These are phyloP conservation scores for Aspiorhynchus laticeps DNA, from an alignment of 2,113 vertebrate species.

Conservation along the genomic window DNA sequence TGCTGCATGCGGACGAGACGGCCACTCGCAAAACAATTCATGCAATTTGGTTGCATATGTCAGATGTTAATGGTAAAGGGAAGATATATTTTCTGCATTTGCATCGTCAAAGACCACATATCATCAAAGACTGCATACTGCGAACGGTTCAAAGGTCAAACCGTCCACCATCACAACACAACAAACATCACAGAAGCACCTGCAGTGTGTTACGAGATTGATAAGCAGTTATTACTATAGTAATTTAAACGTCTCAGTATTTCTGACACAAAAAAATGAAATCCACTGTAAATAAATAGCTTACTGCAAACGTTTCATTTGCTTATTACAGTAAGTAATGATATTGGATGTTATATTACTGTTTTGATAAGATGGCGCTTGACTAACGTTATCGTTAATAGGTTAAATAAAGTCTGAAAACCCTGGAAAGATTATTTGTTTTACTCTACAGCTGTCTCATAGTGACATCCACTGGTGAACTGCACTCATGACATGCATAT, in stretches of 20 bases:
- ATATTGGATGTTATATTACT: not conserved
- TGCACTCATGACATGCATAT: not conserved
- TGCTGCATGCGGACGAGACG: too few species aligned
- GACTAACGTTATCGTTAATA: too few species aligned
- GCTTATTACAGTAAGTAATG: not conserved
- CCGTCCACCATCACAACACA: not conserved
- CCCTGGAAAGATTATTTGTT: not conserved
- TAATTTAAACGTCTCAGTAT: not conserved
- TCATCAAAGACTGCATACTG: not conserved
- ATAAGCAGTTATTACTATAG: not conserved
- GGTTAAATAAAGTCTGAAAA: not conserved
- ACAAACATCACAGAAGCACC: not conserved
- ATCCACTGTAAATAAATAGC: too few species aligned
- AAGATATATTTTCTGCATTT: too few species aligned
- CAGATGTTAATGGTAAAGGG: too few species aligned
- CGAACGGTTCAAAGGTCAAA: not conserved
- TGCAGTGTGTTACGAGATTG: not conserved
- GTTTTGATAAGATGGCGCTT: not conserved
- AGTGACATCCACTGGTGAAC: conserved; percentile 32
- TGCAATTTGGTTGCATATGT: too few species aligned
- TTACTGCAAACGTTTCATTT: not conserved
- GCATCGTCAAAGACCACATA: not conserved
- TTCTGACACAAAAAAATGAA: not conserved
- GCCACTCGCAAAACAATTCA: too few species aligned
- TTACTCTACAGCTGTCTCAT: not conserved